Evolutionary conservation across 1,140 invertebrate species (phyloP).

Genomic region (Trachymyrmex septentrionalis): DNA sequence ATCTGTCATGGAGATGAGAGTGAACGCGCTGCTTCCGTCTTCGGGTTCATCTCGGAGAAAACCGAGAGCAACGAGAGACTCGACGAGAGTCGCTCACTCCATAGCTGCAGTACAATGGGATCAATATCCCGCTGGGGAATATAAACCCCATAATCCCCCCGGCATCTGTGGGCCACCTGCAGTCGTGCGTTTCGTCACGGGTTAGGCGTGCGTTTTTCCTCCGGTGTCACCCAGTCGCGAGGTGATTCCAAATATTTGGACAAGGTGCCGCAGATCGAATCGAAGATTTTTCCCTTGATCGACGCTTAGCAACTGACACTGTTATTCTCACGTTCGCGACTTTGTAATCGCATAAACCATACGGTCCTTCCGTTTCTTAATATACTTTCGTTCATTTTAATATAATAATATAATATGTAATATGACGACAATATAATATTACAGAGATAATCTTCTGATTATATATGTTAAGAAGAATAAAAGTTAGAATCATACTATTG

Average conservation of each 20-base stretch:
- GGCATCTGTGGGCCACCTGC: slow-evolving; percentile 86
- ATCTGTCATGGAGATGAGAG: slow-evolving; percentile 29
- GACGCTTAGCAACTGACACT: background rate
- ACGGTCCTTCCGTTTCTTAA: background rate
- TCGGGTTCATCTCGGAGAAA: slow-evolving; percentile 29
- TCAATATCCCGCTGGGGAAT: slow-evolving; percentile 86
- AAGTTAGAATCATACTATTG: background rate
- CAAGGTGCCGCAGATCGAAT: slow-evolving; percentile 72
- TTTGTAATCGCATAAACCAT: slow-evolving; percentile 18
- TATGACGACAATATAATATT: background rate
- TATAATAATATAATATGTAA: background rate
- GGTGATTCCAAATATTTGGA: slow-evolving; percentile 83
- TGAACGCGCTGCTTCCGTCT: slow-evolving; percentile 36
- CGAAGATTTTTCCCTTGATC: slow-evolving; percentile 30
- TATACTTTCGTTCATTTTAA: background rate
- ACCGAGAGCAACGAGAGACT: slow-evolving; percentile 53
- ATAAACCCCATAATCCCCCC: slow-evolving; percentile 85
- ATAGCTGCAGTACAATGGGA: slow-evolving; percentile 82
- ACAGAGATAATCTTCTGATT: too few species aligned
- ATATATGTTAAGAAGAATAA: background rate
- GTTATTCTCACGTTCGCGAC: slow-evolving; percentile 31
- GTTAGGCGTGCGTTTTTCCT: slow-evolving; percentile 79
- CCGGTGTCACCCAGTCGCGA: slow-evolving; percentile 68
- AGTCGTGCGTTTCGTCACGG: slow-evolving; percentile 85
- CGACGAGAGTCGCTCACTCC: slow-evolving; percentile 61